Conservation (phyloP, 2,113 vertebrate genomes). For the Elaphurus davidianus region DNA sequence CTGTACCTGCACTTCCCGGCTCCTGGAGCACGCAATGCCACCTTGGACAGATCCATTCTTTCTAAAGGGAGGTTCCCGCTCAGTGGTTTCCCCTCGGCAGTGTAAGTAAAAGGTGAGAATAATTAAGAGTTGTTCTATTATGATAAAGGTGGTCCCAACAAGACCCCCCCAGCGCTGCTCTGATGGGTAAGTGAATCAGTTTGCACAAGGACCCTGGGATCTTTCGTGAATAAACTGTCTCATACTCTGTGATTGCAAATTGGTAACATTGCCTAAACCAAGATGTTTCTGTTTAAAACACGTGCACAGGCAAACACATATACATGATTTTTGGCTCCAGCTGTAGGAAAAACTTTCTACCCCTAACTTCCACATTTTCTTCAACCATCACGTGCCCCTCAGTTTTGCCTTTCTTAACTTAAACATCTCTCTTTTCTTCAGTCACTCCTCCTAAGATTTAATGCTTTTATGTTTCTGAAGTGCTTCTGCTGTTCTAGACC, state of each 20-base stretch:
- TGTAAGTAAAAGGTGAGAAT: not conserved
- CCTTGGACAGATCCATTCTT: not conserved
- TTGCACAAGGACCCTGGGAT: not conserved
- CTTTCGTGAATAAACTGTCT: not conserved
- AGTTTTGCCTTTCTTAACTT: not conserved
- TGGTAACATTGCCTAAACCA: not conserved
- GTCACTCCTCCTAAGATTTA: not conserved
- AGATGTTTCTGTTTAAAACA: not conserved
- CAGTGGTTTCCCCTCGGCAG: not conserved
- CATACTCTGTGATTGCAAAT: not conserved
- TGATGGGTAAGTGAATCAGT: not conserved
- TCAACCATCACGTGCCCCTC: not conserved
- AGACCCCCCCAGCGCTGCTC: not conserved
- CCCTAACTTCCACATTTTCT: not conserved
- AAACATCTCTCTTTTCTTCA: not conserved
- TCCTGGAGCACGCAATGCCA: not conserved
- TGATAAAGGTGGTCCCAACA: not conserved
- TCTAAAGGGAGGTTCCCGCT: not conserved
- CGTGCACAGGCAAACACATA: not conserved
- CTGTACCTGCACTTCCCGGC: not conserved
- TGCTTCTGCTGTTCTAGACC: not conserved
- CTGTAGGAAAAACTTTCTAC: not conserved
- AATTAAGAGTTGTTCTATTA: not conserved
- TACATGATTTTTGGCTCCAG: not conserved
- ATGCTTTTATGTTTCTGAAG: not conserved